A percentile compares a stretch with the other conserved stretches of the same genome.
Evolutionary conservation across 2,888 invertebrate species (phyloP).

Genomic region (Nephrotoma appendiculata): DNA sequence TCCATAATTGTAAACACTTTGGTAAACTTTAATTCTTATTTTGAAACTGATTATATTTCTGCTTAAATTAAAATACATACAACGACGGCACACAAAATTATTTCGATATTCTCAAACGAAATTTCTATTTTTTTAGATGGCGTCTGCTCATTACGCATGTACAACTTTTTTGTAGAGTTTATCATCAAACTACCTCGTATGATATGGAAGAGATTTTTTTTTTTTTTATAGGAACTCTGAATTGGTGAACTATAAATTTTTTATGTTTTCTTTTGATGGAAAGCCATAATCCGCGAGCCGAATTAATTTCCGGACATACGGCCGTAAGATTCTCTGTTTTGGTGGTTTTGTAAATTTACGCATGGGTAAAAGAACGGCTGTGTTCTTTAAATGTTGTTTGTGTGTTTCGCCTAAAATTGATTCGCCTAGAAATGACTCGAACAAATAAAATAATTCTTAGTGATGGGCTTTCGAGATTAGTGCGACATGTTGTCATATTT

Average conservation of each 20-base stretch:
- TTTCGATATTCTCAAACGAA: slow-evolving; percentile 11
- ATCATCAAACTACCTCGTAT: background rate
- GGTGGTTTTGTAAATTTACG: too few relatives aligned
- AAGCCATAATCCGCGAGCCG: background rate
- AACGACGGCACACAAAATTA: background rate
- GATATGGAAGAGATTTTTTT: background rate
- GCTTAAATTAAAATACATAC: background rate
- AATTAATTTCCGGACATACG: too few relatives aligned
- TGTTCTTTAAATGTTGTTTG: too few relatives aligned
- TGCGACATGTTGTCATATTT: too few relatives aligned
- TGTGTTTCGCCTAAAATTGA: too few relatives aligned
- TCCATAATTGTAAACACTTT: background rate
- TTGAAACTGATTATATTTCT: background rate
- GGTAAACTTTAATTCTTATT: background rate
- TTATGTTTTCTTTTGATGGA: too few relatives aligned
- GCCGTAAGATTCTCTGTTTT: too few relatives aligned
- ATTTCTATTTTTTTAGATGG: slow-evolving; percentile 18
- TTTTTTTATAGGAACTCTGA: background rate
- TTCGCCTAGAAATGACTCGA: too few relatives aligned
- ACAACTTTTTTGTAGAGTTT: slow-evolving; percentile 5
- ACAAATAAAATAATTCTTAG: too few relatives aligned
- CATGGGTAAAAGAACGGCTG: too few relatives aligned
- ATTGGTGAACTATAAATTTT: background rate
- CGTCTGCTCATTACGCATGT: slow-evolving; percentile 19
- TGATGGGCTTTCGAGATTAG: too few relatives aligned